These are phyloP conservation scores for Peribatodes rhomboidaria DNA, from an alignment of 2,888 invertebrate genomes.

Conservation along the genomic window DNA sequence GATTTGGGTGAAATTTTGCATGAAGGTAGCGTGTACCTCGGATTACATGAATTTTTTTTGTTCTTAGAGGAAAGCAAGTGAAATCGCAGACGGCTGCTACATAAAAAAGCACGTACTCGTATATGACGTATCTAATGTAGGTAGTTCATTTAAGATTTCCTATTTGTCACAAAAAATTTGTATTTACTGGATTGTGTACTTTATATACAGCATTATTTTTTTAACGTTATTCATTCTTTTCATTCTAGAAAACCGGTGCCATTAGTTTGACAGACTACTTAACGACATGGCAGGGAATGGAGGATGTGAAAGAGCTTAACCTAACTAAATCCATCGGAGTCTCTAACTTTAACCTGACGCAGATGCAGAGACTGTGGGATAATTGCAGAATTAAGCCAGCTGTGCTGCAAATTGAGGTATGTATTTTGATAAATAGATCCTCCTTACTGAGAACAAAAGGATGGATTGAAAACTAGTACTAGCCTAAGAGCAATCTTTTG, in stretches of 20 bases:
- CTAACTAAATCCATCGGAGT: slow-evolving; percentile 93
- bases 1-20: too few relatives aligned
- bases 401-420: slow-evolving; percentile 87
- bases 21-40: too few relatives aligned
- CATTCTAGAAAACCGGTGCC: slow-evolving; percentile 68
- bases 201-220: neutral
- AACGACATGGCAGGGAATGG: slow-evolving; percentile 93
- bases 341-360: slow-evolving; percentile 94
- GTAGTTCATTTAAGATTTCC: neutral
- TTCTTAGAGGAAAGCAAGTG: too few relatives aligned
- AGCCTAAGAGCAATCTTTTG: too few relatives aligned
- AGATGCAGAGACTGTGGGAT: slow-evolving; percentile 90
- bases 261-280: slow-evolving; percentile 90
- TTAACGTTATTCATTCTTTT: slow-evolving; percentile 22
- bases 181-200: neutral
- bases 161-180: neutral
- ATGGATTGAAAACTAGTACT: too few relatives aligned
- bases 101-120: too few relatives aligned
- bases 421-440: neutral
- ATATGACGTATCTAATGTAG: too few relatives aligned
- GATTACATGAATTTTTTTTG: too few relatives aligned
- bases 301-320: slow-evolving; percentile 89
- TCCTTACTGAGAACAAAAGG: too few relatives aligned
- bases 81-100: too few relatives aligned
- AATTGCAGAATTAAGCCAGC: slow-evolving; percentile 89